These are phyloP conservation scores for Ornithoptera alexandrae DNA, from an alignment of 2,888 invertebrate genomes.

Conservation along the genomic window DNA sequence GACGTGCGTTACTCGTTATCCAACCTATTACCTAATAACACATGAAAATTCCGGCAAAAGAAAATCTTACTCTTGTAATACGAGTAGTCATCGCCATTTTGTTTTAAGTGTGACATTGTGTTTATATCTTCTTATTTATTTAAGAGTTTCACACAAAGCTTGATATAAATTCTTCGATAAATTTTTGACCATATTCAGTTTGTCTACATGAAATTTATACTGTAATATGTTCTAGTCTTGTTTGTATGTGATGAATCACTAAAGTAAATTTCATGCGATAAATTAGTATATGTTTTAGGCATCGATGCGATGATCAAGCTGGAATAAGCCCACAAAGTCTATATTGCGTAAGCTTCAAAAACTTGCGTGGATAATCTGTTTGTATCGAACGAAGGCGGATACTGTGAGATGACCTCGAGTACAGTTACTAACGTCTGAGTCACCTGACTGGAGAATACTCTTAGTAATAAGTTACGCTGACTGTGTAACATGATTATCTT, in stretches of 20 bases:
- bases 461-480: constrained; percentile 32
- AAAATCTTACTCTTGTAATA: constrained; percentile 7
- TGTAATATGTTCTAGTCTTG: too few relatives aligned
- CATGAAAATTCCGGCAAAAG: constrained; percentile 12
- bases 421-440: constrained; percentile 56
- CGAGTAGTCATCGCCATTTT: constrained; percentile 1
- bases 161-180: constrained; percentile 6
- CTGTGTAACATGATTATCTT: background rate
- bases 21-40: constrained; percentile 18
- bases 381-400: constrained; percentile 54
- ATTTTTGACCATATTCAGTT: too few relatives aligned
- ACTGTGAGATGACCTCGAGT: constrained; percentile 55
- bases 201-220: too few relatives aligned
- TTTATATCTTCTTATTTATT: constrained; percentile 13
- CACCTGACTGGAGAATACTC: constrained; percentile 46
- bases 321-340: constrained; percentile 32
- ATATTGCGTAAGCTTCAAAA: constrained; percentile 42
- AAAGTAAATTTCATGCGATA: background rate
- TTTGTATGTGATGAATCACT: background rate
- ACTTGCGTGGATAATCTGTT: constrained; percentile 33
- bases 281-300: background rate
- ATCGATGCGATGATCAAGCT: constrained; percentile 32
- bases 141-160: constrained; percentile 19
- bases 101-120: background rate
- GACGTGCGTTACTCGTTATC: constrained; percentile 6